Evolutionary conservation across 37 sponge, comb jelly and placozoan genomes (phyloP).

Genomic region (Diacarnus erythraeanus): DNA sequence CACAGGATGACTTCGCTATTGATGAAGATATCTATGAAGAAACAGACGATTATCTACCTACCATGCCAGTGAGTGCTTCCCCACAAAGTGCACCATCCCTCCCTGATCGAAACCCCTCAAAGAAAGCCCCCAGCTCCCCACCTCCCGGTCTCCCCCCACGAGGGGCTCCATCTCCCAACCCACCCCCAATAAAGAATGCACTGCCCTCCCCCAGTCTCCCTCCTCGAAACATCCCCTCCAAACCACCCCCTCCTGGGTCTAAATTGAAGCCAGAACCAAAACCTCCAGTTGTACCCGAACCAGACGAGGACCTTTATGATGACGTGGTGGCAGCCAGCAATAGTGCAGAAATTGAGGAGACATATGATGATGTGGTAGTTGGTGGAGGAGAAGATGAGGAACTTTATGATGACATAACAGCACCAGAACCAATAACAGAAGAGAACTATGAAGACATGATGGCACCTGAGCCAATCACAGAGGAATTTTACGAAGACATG

Average conservation of each 20-base stretch:
- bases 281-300: neutral
- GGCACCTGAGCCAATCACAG: neutral
- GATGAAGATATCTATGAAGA: conserved; percentile 78
- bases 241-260: neutral
- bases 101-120: conserved; percentile 3
- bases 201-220: conserved; percentile 38
- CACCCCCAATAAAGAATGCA: too few species aligned
- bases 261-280: neutral
- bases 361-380: conserved; percentile 44
- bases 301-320: conserved; percentile 18
- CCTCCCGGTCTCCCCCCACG: conserved; percentile 5
- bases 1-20: conserved; percentile 11
- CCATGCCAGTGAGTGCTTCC: neutral
- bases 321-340: conserved; percentile 3
- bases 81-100: conserved; percentile 10
- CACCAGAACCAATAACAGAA: neutral
- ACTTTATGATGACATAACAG: conserved; percentile 42
- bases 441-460: conserved; percentile 46
- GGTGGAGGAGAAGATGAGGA: conserved; percentile 16
- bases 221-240: conserved; percentile 19
- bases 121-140: neutral
- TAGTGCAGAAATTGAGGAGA: conserved; percentile 13
- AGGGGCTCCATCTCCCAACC: neutral
- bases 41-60: conserved; percentile 34
- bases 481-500: conserved; percentile 56